Evolutionary conservation across 2,113 vertebrate genomes (phyloP), one percentile per base, ranked within the genome.

Genomic region (Columba livia): DNA sequence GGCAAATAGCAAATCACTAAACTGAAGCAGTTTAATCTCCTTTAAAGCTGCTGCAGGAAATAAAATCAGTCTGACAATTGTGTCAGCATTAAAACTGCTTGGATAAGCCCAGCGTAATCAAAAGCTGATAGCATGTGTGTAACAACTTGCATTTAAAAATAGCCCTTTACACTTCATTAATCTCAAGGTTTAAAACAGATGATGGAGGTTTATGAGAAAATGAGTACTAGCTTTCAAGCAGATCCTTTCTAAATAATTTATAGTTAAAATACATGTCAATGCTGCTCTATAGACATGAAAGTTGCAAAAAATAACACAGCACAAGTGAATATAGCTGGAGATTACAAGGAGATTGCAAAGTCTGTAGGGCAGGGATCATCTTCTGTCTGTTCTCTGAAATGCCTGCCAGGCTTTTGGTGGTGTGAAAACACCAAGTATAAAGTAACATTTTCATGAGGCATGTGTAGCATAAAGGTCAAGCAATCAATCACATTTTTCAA

Each of bases 381-480:
- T 54, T 64, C 85, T 89, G 53, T 58, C 85, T 89, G 82, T 51
- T 48, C 58, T 80, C 65, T 13, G 54, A 94, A 94, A 95, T 65
- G 79, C 92, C 92, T 90, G 77, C 34, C 69, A 90, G 80, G 94
- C 88, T 89, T 94, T 90, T 34, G 75, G 65, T 81, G 65, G 88
- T 90, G 88, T 93, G 92, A 92, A 92, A 93, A 86, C 53, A 86
- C 44, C 4, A 12, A 72, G 64, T 80, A 78, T 60, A 74, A 74
- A 90, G 65, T 72, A 90, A 84, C 65, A 79, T 89, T 84, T 96
- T 88, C 53, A 69, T 50, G 48, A 88, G 38, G 60, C 31, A 2
- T 61, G 61, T 84, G 61, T 20, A 86, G 83, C 73, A 84, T 61
- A 93, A 96, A 93, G 79, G 93, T 92, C 73, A 79, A 31, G 60